Evolutionary conservation across 2,797 vertebrate genomes (phyloP), one percentile per base, ranked within the genome.

Genomic region (Amniataba percoides): DNA sequence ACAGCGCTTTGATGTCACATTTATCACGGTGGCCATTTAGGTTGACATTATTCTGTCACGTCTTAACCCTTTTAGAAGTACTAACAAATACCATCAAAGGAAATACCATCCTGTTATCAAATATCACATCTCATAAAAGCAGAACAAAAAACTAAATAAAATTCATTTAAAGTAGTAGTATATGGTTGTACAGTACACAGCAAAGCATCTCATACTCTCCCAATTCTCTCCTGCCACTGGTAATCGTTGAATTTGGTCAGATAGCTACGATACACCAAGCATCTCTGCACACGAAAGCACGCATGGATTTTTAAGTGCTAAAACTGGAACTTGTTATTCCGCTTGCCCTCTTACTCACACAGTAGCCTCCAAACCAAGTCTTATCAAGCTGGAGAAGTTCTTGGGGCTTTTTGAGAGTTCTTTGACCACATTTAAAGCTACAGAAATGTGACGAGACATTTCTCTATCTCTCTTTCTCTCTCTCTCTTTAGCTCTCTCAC

Each of bases 1-100:
- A 59, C 62, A 79, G 46, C 23, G 42, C 71, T 89, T 91, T 88
- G 80, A 89, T 88, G 60, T 74, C 57, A 72, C 77, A 49, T 70
- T 60, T n/a, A 68, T 75, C 25, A 49, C 3, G 14, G 27, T 27
- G 10, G 57, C 78, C 60, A 61, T 13, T 45, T 13, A 42, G 19
- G 34, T 31, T 12, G 7, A 0, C 19, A 48, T 59, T 75, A 67
- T 76, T 62, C 62, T 61, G 60, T 10, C 53, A 49, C n/a, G 23
- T 31, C 62, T 65, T 9, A 48, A 21, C 21, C 23, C 27, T 48
- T 81, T 61, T 52, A 42, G 2, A 15, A 27, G 53, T 48, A 27
- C 46, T 27, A 39, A 36, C 2, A 16, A 19, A 23, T 81, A 77
- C 53, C 64, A 46, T 60, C 43, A 67, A 66, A 62, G 45, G 8